phyloP scores from a whole-genome alignment of 2,888 invertebrate genomes.

The Tenthredo scrophulariae region DNA sequence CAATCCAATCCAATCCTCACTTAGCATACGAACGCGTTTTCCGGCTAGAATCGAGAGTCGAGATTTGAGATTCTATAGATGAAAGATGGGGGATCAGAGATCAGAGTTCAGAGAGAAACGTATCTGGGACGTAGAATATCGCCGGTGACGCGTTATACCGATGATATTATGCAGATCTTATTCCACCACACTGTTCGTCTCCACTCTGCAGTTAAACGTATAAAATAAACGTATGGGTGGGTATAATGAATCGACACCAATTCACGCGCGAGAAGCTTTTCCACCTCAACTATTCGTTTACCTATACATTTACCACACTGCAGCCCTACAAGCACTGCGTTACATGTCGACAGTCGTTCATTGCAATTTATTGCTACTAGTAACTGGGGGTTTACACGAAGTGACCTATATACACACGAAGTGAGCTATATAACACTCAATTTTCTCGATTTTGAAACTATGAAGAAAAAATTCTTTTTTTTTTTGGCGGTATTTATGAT shows the following conservation, averaged over 20 bases:
- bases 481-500: neutral
- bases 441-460: neutral
- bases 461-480: neutral
- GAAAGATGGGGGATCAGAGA: constrained; percentile 12
- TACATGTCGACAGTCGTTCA: neutral
- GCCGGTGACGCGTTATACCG: constrained; percentile 18
- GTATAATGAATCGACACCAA: neutral
- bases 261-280: neutral
- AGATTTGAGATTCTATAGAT: constrained; percentile 37
- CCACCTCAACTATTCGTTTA: neutral
- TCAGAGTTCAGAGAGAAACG: constrained; percentile 1
- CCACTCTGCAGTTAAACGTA: neutral
- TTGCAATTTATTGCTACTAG: neutral
- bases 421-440: neutral
- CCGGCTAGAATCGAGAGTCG: constrained; percentile 4
- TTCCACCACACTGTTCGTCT: neutral
- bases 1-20: constrained; percentile 13
- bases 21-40: constrained; percentile 43
- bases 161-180: constrained; percentile 29
- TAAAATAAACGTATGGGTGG: neutral
- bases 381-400: neutral
- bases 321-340: neutral
- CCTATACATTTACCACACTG: neutral
- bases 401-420: too few relatives aligned
- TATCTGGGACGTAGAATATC: neutral